Base-by-base conservation (phyloP, 1,140 invertebrate species). In the Pteromalus puparum region DNA sequence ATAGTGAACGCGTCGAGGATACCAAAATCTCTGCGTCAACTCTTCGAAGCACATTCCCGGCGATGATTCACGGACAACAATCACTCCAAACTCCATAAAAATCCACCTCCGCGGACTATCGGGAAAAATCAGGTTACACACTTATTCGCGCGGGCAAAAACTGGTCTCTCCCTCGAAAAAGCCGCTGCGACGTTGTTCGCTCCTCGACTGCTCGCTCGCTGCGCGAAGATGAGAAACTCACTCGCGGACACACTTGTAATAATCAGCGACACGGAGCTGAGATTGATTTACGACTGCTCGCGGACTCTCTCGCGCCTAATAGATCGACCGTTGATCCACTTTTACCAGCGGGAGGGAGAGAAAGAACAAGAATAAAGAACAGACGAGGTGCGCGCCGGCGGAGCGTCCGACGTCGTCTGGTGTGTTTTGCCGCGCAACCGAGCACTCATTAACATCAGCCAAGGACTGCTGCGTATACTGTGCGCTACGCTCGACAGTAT, bases 391-490 rank as follows among this genome's bases (percentile, higher is more conserved):
- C 18, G 48, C 48, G 15, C 48, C 6, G 53, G 2, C 6, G 53
- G 48, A 53, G 48, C 48, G 48, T 53, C 48, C 48, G 18, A 53
- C n/a, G 70, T n/a, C 28, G 21, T 67, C 65, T 67, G 46, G 75
- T 65, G 26, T 34, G 34, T 38, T 42, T 46, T 46, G 38, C 73
- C 34, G 53, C 77, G 26, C 76, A 30, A 10, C 46, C 28, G 7
- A n/a, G 34, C 74, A 38, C 82, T 83, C 82, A 73, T 83, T 83
- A 83, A 72, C 82, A 78, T 83, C 68, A n/a, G n/a, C 76, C 82
- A 83, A 83, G 82, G 82, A 53, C 82, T 83, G 34, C 7, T 42
- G 70, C 6, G 1, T 30, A 30, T 30, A 30, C 30, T 30, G n/a
- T n/a, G n/a, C n/a, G 3, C 10, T 21, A 73, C 73, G 81, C 81